Conservation (phyloP, 2,797 vertebrate genomes). For the Myotis planiceps region DNA sequence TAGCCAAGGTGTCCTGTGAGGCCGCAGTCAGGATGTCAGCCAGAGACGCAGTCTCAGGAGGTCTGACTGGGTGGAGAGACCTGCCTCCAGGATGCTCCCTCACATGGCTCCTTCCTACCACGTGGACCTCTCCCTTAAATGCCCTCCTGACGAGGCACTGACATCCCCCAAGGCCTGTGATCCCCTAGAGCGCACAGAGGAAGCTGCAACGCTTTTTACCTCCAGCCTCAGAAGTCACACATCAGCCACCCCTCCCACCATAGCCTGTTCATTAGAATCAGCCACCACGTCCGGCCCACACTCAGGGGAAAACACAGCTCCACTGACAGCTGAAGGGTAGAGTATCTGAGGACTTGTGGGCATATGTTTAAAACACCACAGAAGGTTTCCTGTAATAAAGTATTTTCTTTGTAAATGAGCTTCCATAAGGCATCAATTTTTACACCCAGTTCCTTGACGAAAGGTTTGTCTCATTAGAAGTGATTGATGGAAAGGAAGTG, state of each 20-base stretch:
- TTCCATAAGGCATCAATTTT: not conserved
- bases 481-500: constrained; percentile 28
- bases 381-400: not conserved
- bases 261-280: not conserved
- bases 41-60: not conserved
- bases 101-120: not conserved
- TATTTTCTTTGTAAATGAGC: constrained; percentile 42
- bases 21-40: not conserved
- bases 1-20: not conserved
- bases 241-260: not conserved
- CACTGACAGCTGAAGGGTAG: not conserved
- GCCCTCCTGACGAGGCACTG: not conserved
- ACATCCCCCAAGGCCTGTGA: not conserved
- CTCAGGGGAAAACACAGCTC: not conserved
- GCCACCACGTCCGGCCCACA: not conserved
- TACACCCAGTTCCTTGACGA: not conserved
- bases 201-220: not conserved
- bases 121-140: fast-evolving
- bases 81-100: not conserved
- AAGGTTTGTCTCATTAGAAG: constrained; percentile 16
- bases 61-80: not conserved
- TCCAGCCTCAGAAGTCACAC: not conserved
- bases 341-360: not conserved
- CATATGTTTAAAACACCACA: not conserved
- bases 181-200: not conserved